These are phyloP conservation scores for Panthera uncia DNA, from an alignment of 2,113 vertebrate genomes.

Conservation along the genomic window DNA sequence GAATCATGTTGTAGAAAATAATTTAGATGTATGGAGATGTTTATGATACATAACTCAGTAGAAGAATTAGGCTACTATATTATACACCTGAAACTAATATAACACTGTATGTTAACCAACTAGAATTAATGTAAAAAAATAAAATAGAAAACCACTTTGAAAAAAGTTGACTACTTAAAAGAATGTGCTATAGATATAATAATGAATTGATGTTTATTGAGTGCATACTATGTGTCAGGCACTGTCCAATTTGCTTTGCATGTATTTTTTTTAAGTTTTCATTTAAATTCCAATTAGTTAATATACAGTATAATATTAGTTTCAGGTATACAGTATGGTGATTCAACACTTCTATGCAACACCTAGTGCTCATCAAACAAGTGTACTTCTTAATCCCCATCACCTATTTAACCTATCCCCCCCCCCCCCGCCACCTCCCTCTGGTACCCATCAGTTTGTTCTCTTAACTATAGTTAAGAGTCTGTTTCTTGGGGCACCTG, in stretches of 20 bases:
- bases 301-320: background rate
- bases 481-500: background rate
- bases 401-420: background rate
- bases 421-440: background rate
- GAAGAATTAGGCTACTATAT: slow-evolving; percentile 6
- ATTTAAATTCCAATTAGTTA: background rate
- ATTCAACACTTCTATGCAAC: background rate
- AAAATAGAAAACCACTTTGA: background rate
- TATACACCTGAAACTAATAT: background rate
- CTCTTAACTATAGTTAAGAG: background rate
- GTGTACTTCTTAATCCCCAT: background rate
- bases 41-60: background rate
- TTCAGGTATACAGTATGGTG: background rate
- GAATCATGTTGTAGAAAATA: background rate
- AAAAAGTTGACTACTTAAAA: background rate
- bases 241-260: background rate
- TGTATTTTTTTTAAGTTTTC: background rate
- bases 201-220: background rate
- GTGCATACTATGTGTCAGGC: background rate
- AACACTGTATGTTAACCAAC: background rate
- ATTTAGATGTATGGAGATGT: background rate
- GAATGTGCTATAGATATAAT: background rate
- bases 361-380: background rate
- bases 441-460: background rate
- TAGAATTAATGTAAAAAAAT: background rate